A percentile compares a stretch with the other conserved stretches of the same genome.
Evolutionary conservation across 2,888 invertebrate genomes (phyloP).

Genomic region (Aphrophora alni): DNA sequence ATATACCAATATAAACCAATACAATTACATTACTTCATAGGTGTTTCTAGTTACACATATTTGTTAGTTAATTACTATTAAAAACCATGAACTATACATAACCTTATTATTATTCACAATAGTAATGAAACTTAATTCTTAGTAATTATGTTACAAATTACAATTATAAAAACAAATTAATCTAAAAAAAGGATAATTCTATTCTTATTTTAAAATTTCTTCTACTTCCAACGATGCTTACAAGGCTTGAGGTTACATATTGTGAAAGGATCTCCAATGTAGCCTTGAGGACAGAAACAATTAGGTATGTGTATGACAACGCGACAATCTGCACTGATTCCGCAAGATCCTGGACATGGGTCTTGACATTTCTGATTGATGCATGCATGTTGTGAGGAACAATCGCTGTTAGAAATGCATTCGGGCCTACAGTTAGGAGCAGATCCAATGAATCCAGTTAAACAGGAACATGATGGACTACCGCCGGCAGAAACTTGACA

Average conservation of each 20-base stretch:
- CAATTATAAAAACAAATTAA: background rate
- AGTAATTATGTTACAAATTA: background rate
- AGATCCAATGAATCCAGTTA: conserved; percentile 74
- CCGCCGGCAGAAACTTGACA: conserved; percentile 54
- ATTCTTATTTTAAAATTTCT: background rate
- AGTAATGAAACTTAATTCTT: background rate
- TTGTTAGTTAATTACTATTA: too few species aligned
- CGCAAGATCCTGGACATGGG: conserved; percentile 80
- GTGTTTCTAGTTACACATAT: too few species aligned
- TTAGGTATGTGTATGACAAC: conserved; percentile 78
- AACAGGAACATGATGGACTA: conserved; percentile 67
- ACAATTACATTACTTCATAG: too few species aligned
- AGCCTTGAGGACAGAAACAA: conserved; percentile 69
- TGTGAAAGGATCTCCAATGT: conserved; percentile 68
- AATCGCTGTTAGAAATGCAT: conserved; percentile 75
- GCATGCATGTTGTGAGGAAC: conserved; percentile 72
- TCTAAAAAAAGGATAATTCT: too few species aligned
- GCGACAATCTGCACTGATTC: conserved; percentile 75
- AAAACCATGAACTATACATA: too few species aligned
- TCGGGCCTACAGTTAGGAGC: conserved; percentile 68
- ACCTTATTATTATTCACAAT: background rate
- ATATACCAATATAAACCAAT: too few species aligned
- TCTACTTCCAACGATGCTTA: conserved; percentile 26
- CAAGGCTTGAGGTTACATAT: conserved; percentile 37
- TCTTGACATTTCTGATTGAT: conserved; percentile 75